These are phyloP conservation scores for Hydrocynus forskahlii DNA, from an alignment of 2,797 vertebrate genomes.

Conservation along the genomic window DNA sequence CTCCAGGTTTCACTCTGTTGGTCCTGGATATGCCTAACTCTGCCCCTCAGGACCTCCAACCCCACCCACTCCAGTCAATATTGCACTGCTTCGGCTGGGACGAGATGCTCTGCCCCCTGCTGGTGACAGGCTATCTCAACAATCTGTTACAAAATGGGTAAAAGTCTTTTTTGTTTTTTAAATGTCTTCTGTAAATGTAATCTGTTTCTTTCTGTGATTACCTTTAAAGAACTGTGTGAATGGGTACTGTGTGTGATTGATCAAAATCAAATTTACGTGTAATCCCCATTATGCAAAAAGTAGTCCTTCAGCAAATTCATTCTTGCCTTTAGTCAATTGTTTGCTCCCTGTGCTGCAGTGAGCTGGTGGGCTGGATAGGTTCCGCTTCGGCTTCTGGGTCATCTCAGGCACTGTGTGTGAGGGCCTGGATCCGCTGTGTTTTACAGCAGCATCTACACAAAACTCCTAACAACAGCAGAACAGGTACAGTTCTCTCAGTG, in stretches of 20 bases:
- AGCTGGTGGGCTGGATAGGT: conserved; percentile 80
- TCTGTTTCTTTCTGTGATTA: not conserved
- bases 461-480: conserved; percentile 75
- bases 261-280: too few relatives aligned
- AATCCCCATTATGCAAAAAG: too few relatives aligned
- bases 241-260: too few relatives aligned
- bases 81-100: conserved; percentile 96
- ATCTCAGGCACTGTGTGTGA: conserved; percentile 85
- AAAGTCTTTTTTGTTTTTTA: not conserved
- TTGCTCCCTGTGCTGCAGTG: conserved; percentile 68
- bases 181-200: not conserved
- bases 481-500: conserved; percentile 63
- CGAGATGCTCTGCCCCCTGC: conserved; percentile 89
- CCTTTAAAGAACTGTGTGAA: too few relatives aligned
- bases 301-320: too few relatives aligned
- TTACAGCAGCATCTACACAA: conserved; percentile 91
- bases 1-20: conserved; percentile 90
- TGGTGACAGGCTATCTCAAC: conserved; percentile 91
- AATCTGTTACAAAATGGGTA: conserved; percentile 92
- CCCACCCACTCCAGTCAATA: conserved; percentile 86
- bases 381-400: conserved; percentile 69
- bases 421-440: conserved; percentile 92
- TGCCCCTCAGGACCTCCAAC: conserved; percentile 90
- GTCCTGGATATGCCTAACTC: conserved; percentile 89
- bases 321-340: too few relatives aligned